phyloP scores from a whole-genome alignment of 2,888 invertebrate genomes.

The Agrilus cyanescens region DNA sequence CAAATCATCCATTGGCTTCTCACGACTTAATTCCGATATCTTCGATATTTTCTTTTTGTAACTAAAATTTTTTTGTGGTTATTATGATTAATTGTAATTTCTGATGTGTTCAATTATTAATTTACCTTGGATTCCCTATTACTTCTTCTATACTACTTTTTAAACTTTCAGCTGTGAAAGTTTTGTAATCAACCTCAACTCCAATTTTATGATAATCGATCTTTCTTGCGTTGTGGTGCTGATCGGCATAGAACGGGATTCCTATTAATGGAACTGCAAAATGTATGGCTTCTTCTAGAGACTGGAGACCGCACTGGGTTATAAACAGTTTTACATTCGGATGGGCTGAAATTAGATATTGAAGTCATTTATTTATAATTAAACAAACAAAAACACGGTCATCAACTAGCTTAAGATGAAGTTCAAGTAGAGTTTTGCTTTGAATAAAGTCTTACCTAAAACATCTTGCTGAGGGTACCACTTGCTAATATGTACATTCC shows the following conservation, averaged over 20 bases:
- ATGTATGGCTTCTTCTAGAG: not conserved
- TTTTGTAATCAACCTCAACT: not conserved
- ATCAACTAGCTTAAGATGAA: too few relatives aligned
- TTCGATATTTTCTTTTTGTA: too few relatives aligned
- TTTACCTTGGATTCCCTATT: not conserved
- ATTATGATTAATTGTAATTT: too few relatives aligned
- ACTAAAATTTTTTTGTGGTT: too few relatives aligned
- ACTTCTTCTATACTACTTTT: not conserved
- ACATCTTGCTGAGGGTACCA: too few relatives aligned
- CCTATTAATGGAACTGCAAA: not conserved
- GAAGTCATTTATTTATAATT: too few relatives aligned
- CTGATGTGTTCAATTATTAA: not conserved
- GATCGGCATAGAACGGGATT: not conserved
- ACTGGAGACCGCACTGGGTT: constrained; percentile 1
- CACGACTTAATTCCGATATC: too few relatives aligned
- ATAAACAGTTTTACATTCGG: constrained; percentile 1
- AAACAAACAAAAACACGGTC: too few relatives aligned
- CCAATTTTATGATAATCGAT: not conserved
- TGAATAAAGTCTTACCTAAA: too few relatives aligned
- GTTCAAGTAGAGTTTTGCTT: too few relatives aligned
- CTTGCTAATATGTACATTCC: too few relatives aligned
- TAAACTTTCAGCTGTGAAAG: not conserved
- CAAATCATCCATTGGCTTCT: too few relatives aligned
- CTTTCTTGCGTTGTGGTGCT: not conserved
- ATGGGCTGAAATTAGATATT: not conserved